Evolutionary conservation across 2,888 invertebrate genomes (phyloP).

Genomic region (Drosophila crucigera): DNA sequence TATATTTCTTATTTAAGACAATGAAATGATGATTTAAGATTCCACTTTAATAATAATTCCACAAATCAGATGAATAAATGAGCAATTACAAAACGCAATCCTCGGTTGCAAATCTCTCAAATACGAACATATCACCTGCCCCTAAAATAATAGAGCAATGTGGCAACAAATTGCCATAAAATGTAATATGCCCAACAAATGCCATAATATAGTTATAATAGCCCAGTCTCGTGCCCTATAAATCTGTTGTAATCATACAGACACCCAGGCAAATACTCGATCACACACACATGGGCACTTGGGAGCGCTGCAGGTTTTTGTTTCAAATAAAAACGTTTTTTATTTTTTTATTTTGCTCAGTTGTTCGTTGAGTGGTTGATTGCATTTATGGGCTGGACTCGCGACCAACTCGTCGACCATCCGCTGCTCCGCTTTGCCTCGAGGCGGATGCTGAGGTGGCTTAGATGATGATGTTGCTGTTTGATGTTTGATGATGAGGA

Average conservation of each 20-base stretch:
- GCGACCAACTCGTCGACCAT: conserved; percentile 23
- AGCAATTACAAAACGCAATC: too few relatives aligned
- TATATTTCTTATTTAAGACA: neutral
- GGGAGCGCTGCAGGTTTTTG: conserved; percentile 38
- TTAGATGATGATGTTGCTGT: conserved; percentile 21
- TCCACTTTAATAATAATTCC: neutral
- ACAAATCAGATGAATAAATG: neutral
- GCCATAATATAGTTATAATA: neutral
- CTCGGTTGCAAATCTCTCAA: neutral
- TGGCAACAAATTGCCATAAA: neutral
- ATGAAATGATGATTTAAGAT: neutral
- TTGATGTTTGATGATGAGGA: conserved; percentile 4
- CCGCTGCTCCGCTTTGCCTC: conserved; percentile 31
- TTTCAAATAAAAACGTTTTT: conserved; percentile 43
- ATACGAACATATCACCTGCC: neutral
- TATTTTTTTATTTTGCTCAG: conserved; percentile 31
- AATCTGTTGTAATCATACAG: conserved; percentile 69
- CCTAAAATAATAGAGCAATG: neutral
- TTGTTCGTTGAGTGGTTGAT: conserved; percentile 75
- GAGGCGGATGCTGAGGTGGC: conserved; percentile 53
- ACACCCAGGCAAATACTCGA: conserved; percentile 52
- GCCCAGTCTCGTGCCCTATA: conserved; percentile 7
- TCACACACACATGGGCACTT: conserved; percentile 37
- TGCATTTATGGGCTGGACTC: conserved; percentile 69
- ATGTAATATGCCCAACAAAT: neutral